Percentiles rank a stretch among this genome's conserved stretches.
phyloP scores from a whole-genome alignment of 2,797 vertebrate species.

The Bufotes viridis region DNA sequence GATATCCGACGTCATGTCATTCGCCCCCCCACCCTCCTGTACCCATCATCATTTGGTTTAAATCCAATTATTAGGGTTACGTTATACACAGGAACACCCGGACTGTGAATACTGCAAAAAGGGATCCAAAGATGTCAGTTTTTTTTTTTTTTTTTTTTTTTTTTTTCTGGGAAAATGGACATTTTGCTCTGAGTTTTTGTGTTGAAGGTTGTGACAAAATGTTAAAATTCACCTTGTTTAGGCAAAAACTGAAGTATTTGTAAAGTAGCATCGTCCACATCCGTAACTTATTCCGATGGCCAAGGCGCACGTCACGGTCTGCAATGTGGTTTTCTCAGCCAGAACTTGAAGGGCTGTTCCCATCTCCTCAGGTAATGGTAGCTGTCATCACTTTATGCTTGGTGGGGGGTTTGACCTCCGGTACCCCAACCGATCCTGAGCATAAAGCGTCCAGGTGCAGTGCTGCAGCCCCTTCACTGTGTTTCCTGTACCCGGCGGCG shows the following conservation, averaged over 20 bases:
- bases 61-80: slow-evolving; percentile 55
- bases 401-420: too few relatives aligned
- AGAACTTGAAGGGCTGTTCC: too few relatives aligned
- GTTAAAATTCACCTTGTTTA: background rate
- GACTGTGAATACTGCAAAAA: slow-evolving; percentile 78
- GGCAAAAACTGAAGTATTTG: background rate
- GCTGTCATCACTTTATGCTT: too few relatives aligned
- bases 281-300: background rate
- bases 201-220: background rate
- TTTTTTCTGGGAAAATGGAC: too few relatives aligned
- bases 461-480: too few relatives aligned
- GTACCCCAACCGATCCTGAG: too few relatives aligned
- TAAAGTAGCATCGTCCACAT: background rate
- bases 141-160: slow-evolving; percentile 10
- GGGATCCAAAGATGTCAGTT: slow-evolving; percentile 81
- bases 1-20: slow-evolving; percentile 62
- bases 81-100: slow-evolving; percentile 61
- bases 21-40: background rate
- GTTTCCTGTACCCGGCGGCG: too few relatives aligned
- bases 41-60: background rate
- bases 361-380: too few relatives aligned
- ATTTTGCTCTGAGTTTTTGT: slow-evolving; percentile 61
- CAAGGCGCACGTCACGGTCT: too few relatives aligned
- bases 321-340: background rate
- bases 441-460: too few relatives aligned